These are phyloP conservation scores for Acyrthosiphon pisum DNA, from an alignment of 1,140 invertebrate species.

Conservation along the genomic window DNA sequence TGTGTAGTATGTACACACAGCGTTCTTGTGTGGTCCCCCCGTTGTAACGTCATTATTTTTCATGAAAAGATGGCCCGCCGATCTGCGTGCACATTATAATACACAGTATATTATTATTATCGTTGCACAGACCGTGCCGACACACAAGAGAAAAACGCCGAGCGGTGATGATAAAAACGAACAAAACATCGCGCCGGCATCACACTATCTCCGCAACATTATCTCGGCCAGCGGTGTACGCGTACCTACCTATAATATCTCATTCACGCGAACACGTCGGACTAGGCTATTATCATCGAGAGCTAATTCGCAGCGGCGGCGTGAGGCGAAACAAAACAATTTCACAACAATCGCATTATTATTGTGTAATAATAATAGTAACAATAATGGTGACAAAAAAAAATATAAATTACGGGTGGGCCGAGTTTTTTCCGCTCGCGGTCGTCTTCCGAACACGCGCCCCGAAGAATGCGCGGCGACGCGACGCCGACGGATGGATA, in stretches of 20 bases:
- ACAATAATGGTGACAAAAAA: not conserved
- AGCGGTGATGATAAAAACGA: not conserved
- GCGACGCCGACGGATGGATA: not conserved
- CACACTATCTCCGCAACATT: not conserved
- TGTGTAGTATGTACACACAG: not conserved
- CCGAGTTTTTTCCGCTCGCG: not conserved
- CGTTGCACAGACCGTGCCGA: slow-evolving; percentile 4
- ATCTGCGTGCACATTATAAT: slow-evolving; percentile 7
- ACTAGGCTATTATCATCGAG: not conserved
- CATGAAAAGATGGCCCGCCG: not conserved
- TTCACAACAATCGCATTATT: not conserved
- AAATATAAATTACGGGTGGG: not conserved
- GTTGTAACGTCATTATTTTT: slow-evolving; percentile 9
- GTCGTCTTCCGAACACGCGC: not conserved
- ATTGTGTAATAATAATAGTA: not conserved
- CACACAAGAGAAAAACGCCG: not conserved
- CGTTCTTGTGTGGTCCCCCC: slow-evolving; percentile 15
- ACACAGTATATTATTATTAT: not conserved
- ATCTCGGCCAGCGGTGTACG: not conserved
- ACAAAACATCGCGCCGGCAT: not conserved
- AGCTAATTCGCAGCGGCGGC: not conserved
- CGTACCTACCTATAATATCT: too few species aligned
- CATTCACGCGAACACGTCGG: slow-evolving; percentile 10
- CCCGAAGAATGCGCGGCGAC: not conserved
- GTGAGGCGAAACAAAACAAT: not conserved